phyloP scores from a whole-genome alignment of 2,797 vertebrate species.

The Discoglossus pictus region DNA sequence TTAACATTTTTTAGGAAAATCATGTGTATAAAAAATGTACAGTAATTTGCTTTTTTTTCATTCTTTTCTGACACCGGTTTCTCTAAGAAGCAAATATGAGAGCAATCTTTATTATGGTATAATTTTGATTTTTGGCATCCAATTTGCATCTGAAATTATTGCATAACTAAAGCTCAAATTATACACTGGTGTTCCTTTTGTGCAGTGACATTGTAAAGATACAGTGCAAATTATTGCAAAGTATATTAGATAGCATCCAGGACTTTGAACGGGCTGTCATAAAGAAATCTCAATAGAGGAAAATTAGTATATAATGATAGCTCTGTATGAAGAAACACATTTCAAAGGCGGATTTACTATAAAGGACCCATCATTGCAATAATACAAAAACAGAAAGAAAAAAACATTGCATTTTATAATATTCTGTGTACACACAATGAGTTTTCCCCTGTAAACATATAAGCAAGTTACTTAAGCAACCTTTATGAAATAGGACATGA shows the following conservation, averaged over 20 bases:
- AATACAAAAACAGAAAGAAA: constrained; percentile 6
- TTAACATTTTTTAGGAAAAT: not conserved
- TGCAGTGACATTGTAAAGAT: constrained; percentile 27
- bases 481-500: too few species aligned
- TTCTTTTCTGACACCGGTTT: not conserved
- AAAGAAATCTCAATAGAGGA: constrained; percentile 31
- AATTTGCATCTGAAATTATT: constrained; percentile 38
- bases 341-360: constrained; percentile 5
- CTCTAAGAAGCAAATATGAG: constrained; percentile 9
- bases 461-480: too few species aligned
- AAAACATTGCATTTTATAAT: too few species aligned
- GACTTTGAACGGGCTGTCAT: constrained; percentile 31
- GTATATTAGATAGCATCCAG: not conserved
- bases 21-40: not conserved
- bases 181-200: constrained; percentile 12
- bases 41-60: constrained; percentile 3
- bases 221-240: constrained; percentile 37
- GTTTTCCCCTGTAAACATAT: too few species aligned
- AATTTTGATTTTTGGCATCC: constrained; percentile 19
- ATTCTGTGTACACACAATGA: too few species aligned
- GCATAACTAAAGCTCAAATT: constrained; percentile 29
- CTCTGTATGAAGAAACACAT: not conserved
- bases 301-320: constrained; percentile 32
- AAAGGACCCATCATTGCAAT: not conserved
- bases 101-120: constrained; percentile 9